Conservation (phyloP, 2,888 invertebrate species). For the Isoperla grammatica region DNA sequence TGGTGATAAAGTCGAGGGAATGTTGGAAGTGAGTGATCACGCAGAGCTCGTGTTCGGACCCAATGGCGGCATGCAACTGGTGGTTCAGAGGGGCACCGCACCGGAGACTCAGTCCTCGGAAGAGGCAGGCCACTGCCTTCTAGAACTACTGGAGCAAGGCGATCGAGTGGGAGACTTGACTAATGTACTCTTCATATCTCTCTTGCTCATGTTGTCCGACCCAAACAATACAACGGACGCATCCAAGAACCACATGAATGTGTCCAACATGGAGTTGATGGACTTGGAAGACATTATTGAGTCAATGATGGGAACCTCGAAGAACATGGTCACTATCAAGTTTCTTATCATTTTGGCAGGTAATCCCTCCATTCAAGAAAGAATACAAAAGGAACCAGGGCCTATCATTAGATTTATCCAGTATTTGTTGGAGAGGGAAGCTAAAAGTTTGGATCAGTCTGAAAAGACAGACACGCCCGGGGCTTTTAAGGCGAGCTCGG, state of each 20-base stretch:
- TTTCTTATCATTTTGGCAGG: constrained; percentile 41
- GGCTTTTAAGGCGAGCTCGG: background rate
- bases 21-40: constrained; percentile 36
- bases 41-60: constrained; percentile 36
- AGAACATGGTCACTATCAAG: constrained; percentile 21
- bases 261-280: constrained; percentile 5
- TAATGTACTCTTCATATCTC: constrained; percentile 24
- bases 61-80: constrained; percentile 24
- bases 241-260: constrained; percentile 14
- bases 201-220: constrained; percentile 22
- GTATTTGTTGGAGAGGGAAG: constrained; percentile 38
- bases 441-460: constrained; percentile 21
- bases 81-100: constrained; percentile 7
- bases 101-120: constrained; percentile 19
- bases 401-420: constrained; percentile 41
- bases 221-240: constrained; percentile 17
- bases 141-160: constrained; percentile 26
- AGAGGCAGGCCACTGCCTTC: constrained; percentile 24
- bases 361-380: constrained; percentile 39
- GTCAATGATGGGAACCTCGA: constrained; percentile 6
- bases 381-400: constrained; percentile 40
- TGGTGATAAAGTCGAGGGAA: constrained; percentile 33
- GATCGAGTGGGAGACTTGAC: constrained; percentile 26
- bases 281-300: constrained; percentile 11
- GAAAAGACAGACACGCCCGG: constrained; percentile 1